Evolutionary conservation across 2,888 invertebrate genomes (phyloP), one percentile per base, ranked within the genome.

Genomic region (Heliconius charithonia): DNA sequence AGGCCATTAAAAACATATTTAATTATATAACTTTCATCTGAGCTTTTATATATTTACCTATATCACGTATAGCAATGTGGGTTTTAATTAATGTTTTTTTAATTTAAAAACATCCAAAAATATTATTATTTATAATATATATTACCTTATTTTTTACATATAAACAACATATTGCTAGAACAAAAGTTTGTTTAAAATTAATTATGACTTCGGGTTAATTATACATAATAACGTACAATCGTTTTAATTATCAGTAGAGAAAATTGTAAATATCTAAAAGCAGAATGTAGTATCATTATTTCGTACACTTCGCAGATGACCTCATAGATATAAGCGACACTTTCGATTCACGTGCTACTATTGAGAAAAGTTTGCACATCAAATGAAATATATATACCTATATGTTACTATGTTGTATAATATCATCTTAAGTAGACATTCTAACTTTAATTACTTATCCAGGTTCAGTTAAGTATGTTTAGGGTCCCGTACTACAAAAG

Each of bases 271-370:
- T 56, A 72, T 59, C 32, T n/a, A 32, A 59, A 72, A 72, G n/a
- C 41, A 63, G 63, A 74, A 27, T 25, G 6, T 63, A 62, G 74
- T 74, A 74, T 62, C 45, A 63, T 63, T 62, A 37, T 63, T 74
- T 63, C 63, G 63, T 74, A 41, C 32, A 7, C 37, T 74, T 63
- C 22, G 41, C 63, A 37, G 74, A 74, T 74, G 63, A 74, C 74
- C 74, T 27, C 37, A 19, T 13, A 41, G 74, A 74, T 74, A 63
- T 41, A 41, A 59, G 19, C 13, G 22, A 25, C 74, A 74, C 63
- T 74, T 74, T 74, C 63, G 7, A 63, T 63, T 74, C 63, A 63
- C 74, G 74, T 74, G 63, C 37, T 63, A 27, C 16, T 63, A 74
- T 37, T 37, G n/a, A 72, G 29, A 63, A 63, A 41, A 63, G 41